A percentile compares a stretch with the other conserved stretches of the same genome.
Evolutionary conservation across 2,797 vertebrate species (phyloP).

Genomic region (Carapus acus): DNA sequence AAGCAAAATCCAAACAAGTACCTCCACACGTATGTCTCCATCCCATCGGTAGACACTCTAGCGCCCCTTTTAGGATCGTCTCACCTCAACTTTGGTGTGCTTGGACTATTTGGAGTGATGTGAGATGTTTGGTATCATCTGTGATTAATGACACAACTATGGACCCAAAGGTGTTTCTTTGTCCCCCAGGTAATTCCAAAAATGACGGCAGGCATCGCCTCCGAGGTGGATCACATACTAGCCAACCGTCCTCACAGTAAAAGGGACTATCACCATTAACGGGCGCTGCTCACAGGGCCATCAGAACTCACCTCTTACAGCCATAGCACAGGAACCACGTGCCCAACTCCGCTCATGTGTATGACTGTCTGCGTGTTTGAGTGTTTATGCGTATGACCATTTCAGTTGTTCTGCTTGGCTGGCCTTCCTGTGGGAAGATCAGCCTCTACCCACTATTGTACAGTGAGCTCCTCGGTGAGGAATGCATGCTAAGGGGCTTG

Average conservation of each 20-base stretch:
- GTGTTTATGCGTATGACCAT: conserved; percentile 8
- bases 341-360: conserved; percentile 53
- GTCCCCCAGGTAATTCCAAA: conserved; percentile 74
- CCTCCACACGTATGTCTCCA: too few relatives aligned
- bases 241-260: conserved; percentile 76
- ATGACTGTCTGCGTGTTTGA: conserved; percentile 24
- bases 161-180: conserved; percentile 17
- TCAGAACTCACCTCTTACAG: conserved; percentile 60
- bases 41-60: too few relatives aligned
- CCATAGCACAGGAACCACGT: conserved; percentile 60
- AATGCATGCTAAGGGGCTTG: conserved; percentile 61
- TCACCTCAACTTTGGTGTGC: too few relatives aligned
- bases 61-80: too few relatives aligned
- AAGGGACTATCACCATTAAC: conserved; percentile 72
- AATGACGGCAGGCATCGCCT: conserved; percentile 71
- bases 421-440: conserved; percentile 44
- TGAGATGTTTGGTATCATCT: not conserved
- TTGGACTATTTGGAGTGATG: conserved; percentile 1
- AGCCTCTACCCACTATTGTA: conserved; percentile 52
- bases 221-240: conserved; percentile 73
- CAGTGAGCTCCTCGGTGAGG: conserved; percentile 56
- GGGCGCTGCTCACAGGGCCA: conserved; percentile 53
- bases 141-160: too few relatives aligned
- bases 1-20: too few relatives aligned
- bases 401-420: conserved; percentile 59